phyloP scores from a whole-genome alignment of 1,140 invertebrate species.

The Drosophila ambigua region DNA sequence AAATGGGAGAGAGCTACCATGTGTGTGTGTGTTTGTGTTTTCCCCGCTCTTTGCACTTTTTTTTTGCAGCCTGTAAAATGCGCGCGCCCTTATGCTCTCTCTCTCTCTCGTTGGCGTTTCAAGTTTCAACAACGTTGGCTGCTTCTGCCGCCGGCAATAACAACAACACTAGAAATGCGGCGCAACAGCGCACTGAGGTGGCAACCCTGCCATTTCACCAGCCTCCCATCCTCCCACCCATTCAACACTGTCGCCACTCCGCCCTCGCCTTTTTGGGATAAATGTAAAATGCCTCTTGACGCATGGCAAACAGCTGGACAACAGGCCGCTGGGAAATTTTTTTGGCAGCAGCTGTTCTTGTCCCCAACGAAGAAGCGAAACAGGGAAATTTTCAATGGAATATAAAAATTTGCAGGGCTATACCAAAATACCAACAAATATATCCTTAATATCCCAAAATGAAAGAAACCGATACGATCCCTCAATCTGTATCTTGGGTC shows the following conservation, averaged over 20 bases:
- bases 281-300: conserved; percentile 4
- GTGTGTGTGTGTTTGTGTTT: conserved; percentile 3
- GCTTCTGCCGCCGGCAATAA: conserved; percentile 15
- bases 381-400: too few species aligned
- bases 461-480: too few species aligned
- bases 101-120: conserved; percentile 27
- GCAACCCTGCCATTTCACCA: conserved; percentile 35
- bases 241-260: background rate
- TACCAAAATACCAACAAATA: too few species aligned
- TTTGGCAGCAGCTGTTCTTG: too few species aligned
- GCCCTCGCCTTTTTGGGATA: background rate
- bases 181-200: conserved; percentile 41
- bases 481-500: too few species aligned
- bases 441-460: too few species aligned
- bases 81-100: conserved; percentile 25
- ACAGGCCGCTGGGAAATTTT: background rate
- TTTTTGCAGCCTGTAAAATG: conserved; percentile 19
- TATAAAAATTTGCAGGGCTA: too few species aligned
- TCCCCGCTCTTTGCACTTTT: conserved; percentile 39
- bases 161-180: conserved; percentile 36
- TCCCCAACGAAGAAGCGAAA: too few species aligned
- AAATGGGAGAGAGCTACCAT: background rate
- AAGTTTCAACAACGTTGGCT: conserved; percentile 38
- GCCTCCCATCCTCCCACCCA: background rate
- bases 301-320: conserved; percentile 25